A percentile compares a stretch with the other conserved stretches of the same genome.
Evolutionary conservation across 2,797 vertebrate genomes (phyloP).

Genomic region (Buceros bicornis): DNA sequence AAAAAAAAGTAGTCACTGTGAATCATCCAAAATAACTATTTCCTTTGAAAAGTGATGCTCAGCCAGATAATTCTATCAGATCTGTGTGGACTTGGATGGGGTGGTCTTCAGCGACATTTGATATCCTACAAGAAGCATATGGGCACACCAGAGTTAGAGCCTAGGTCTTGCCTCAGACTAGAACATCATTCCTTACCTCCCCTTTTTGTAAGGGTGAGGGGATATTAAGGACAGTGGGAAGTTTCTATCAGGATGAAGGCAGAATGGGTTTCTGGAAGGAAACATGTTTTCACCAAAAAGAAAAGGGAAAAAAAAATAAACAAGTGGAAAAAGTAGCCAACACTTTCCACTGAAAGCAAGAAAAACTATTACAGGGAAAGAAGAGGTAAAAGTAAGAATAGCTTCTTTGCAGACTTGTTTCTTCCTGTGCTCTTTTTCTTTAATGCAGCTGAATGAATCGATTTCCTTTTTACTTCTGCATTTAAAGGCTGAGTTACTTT

Average conservation of each 20-base stretch:
- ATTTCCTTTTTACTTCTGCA: background rate
- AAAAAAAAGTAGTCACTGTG: constrained; percentile 53
- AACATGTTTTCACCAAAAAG: constrained; percentile 55
- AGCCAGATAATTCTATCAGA: constrained; percentile 45
- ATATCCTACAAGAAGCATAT: background rate
- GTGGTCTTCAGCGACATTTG: background rate
- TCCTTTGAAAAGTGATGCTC: constrained; percentile 52
- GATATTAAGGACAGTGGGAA: constrained; percentile 31
- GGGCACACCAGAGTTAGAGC: background rate
- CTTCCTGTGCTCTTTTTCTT: background rate
- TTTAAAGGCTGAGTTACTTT: background rate
- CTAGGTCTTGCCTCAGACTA: background rate
- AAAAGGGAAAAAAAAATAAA: constrained; percentile 56
- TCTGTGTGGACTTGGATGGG: background rate
- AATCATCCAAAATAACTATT: constrained; percentile 65
- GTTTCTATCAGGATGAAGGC: background rate
- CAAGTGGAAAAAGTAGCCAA: background rate
- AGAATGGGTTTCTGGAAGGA: constrained; percentile 46
- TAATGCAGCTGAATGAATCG: background rate
- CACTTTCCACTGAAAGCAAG: constrained; percentile 35
- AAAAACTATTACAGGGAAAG: background rate
- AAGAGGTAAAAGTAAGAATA: background rate
- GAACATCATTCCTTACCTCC: background rate
- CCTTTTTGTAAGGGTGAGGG: background rate
- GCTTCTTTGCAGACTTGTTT: background rate